Conservation (phyloP, 2,113 vertebrate species). For the Forbesichthys papilliferus region DNA sequence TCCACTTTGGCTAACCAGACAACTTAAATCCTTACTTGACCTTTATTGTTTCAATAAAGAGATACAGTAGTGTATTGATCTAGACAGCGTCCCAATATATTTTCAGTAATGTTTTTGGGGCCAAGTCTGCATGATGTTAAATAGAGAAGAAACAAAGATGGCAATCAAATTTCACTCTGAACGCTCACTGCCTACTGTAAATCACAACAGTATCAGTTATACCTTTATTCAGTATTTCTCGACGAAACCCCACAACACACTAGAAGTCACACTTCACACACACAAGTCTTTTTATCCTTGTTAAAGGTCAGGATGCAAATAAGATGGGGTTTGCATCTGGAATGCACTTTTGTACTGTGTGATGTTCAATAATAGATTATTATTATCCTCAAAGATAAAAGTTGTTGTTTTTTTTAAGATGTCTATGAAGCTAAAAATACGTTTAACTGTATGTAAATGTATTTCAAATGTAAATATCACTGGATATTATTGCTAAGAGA, state of each 20-base stretch:
- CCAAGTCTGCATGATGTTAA: conserved; percentile 55
- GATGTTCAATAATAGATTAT: conserved; percentile 67
- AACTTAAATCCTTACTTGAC: conserved; percentile 22
- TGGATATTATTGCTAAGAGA: conserved; percentile 72
- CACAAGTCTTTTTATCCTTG: conserved; percentile 33
- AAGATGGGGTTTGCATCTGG: conserved; percentile 59
- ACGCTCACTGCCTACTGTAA: conserved; percentile 31
- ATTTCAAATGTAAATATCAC: conserved; percentile 77
- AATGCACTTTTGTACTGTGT: conserved; percentile 77
- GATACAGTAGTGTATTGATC: conserved; percentile 31
- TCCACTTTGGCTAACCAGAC: conserved; percentile 17
- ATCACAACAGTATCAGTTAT: conserved; percentile 18
- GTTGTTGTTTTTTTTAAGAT: conserved; percentile 68
- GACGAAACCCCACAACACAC: conserved; percentile 7
- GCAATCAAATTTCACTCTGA: conserved; percentile 41
- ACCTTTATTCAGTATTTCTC: conserved; percentile 7
- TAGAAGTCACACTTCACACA: conserved; percentile 22
- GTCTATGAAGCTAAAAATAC: conserved; percentile 52
- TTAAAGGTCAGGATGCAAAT: conserved; percentile 60
- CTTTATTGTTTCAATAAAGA: conserved; percentile 40
- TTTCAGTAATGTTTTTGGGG: conserved; percentile 29
- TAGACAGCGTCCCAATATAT: neutral
- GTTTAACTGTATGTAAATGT: conserved; percentile 71
- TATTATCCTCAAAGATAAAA: conserved; percentile 57
- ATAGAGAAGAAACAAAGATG: neutral